phyloP scores from a whole-genome alignment of 1,140 invertebrate genomes.

The Trichogramma pretiosum region DNA sequence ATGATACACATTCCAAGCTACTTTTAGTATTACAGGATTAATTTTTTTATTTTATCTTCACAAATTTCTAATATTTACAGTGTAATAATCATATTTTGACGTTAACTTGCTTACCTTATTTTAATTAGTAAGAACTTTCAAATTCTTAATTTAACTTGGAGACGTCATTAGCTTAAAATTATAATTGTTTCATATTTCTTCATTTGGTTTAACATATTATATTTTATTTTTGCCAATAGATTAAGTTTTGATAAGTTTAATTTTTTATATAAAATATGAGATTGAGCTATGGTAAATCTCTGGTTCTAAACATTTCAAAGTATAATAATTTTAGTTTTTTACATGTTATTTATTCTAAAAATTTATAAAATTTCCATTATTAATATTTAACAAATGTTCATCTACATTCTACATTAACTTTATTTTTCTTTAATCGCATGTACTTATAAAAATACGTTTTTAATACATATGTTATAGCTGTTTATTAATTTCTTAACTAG shows the following conservation, averaged over 20 bases:
- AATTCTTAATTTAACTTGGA: constrained; percentile 3
- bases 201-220: background rate
- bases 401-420: constrained; percentile 2
- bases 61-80: constrained; percentile 14
- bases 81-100: constrained; percentile 7
- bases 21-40: constrained; percentile 3
- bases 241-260: constrained; percentile 6
- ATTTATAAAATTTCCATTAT: constrained; percentile 14
- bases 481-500: too few relatives aligned
- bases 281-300: too few relatives aligned
- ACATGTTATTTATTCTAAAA: too few relatives aligned
- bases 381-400: constrained; percentile 12
- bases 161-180: constrained; percentile 16
- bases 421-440: background rate
- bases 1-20: constrained; percentile 9
- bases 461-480: constrained; percentile 9
- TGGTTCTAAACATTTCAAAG: too few relatives aligned
- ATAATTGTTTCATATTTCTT: constrained; percentile 3
- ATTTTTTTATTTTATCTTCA: constrained; percentile 5
- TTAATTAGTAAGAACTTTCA: constrained; percentile 7
- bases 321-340: too few relatives aligned
- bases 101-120: too few relatives aligned
- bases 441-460: constrained; percentile 9
- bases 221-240: too few relatives aligned
- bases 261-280: constrained; percentile 7